phyloP scores from a whole-genome alignment of 2,888 invertebrate genomes.

The Arrhopalites spinosus region DNA sequence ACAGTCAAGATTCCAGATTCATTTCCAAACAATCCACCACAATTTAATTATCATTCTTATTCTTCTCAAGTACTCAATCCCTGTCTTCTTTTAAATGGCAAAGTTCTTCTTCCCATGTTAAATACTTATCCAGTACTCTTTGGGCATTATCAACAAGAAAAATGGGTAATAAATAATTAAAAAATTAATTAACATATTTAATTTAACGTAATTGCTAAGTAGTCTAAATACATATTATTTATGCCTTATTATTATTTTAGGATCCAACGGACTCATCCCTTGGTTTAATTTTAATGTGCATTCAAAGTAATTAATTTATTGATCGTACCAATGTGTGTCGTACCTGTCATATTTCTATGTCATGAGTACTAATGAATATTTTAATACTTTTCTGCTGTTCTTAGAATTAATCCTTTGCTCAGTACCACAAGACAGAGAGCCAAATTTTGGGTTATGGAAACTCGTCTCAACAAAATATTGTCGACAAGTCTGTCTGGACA shows the following conservation, averaged over 20 bases:
- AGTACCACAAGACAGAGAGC: constrained; percentile 10
- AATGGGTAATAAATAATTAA: no score
- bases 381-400: not conserved
- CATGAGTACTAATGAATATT: no score
- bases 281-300: constrained; percentile 20
- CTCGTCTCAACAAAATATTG: constrained; percentile 5
- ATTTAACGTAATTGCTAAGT: no score
- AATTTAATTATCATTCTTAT: constrained; percentile 18
- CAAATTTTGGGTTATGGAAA: constrained; percentile 12
- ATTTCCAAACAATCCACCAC: constrained; percentile 23
- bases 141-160: not conserved
- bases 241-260: no score
- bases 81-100: constrained; percentile 11
- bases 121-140: constrained; percentile 20
- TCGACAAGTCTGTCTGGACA: not conserved
- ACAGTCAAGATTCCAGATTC: constrained; percentile 8
- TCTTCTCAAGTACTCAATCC: constrained; percentile 21
- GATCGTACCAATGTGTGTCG: no score
- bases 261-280: constrained; percentile 13
- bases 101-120: constrained; percentile 17
- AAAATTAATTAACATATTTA: no score
- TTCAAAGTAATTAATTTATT: constrained; percentile 38
- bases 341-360: no score
- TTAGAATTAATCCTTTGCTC: constrained; percentile 26
- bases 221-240: no score